A percentile compares a stretch with the other conserved stretches of the same genome.
Conservation (phyloP, 2,113 vertebrate species). For the Nothoprocta pentlandii region DNA sequence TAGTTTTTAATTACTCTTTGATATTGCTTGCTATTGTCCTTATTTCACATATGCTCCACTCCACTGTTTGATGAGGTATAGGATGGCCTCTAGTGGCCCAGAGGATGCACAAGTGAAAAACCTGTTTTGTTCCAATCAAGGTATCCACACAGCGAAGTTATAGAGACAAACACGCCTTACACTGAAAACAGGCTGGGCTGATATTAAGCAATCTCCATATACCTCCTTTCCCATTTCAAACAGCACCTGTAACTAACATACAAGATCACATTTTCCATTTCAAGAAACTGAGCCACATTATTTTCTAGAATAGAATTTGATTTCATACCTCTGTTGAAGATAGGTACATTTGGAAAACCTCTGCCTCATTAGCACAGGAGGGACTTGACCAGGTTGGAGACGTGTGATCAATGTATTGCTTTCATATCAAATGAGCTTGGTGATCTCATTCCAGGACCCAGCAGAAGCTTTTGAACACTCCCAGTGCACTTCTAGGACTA, state of each 20-base stretch:
- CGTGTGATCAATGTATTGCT: fast-evolving
- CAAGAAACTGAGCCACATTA: not conserved
- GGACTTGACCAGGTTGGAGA: not conserved
- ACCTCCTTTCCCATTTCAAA: not conserved
- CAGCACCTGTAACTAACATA: fast-evolving
- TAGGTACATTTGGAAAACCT: not conserved
- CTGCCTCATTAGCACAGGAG: not conserved
- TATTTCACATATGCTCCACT: not conserved
- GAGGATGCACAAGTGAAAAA: not conserved
- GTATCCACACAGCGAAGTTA: fast-evolving
- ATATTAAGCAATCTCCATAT: not conserved
- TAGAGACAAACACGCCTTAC: not conserved
- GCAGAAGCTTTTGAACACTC: not conserved
- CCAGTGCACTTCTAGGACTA: not conserved
- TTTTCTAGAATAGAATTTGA: not conserved
- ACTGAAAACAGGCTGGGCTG: not conserved
- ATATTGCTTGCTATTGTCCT: not conserved
- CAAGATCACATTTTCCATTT: not conserved
- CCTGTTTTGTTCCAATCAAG: not conserved
- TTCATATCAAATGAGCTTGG: not conserved
- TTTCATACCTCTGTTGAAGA: not conserved
- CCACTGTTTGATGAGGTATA: slow-evolving; percentile 23
- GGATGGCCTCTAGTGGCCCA: slow-evolving; percentile 59
- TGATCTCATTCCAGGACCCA: not conserved
- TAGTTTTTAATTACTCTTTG: not conserved